These are phyloP conservation scores for Crypturellus tataupa DNA, from an alignment of 2,797 vertebrate species.

Conservation along the genomic window DNA sequence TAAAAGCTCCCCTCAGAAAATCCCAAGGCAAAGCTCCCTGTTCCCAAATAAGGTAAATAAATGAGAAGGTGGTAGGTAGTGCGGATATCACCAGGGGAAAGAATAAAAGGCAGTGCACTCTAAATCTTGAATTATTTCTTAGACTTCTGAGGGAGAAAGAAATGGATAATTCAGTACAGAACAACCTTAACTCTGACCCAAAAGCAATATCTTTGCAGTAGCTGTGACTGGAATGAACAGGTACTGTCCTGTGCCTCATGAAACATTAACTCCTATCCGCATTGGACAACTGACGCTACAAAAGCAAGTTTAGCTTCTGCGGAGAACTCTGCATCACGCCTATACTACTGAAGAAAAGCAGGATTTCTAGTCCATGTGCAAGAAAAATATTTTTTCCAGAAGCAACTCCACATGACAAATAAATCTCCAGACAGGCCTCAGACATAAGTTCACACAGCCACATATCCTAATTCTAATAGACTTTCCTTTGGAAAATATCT, in stretches of 20 bases:
- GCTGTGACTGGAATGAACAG: constrained; percentile 1
- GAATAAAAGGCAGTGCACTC: constrained; percentile 31
- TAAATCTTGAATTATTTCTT: constrained; percentile 33
- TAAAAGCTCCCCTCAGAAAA: constrained; percentile 1
- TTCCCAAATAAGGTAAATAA: constrained; percentile 34
- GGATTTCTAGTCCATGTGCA: not conserved
- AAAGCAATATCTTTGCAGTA: constrained; percentile 37
- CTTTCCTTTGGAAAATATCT: constrained; percentile 2
- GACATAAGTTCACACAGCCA: not conserved
- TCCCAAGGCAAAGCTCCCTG: not conserved
- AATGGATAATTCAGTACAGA: constrained; percentile 48
- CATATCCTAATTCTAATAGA: not conserved
- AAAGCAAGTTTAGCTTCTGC: constrained; percentile 27
- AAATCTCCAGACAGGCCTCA: not conserved
- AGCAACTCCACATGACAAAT: not conserved
- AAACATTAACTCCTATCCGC: constrained; percentile 49
- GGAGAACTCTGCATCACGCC: not conserved
- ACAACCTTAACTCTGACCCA: constrained; percentile 20
- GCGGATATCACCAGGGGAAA: not conserved
- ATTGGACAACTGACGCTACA: not conserved
- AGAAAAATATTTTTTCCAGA: not conserved
- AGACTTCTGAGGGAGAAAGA: constrained; percentile 10
- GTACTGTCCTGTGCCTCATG: constrained; percentile 6
- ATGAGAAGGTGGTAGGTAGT: constrained; percentile 17
- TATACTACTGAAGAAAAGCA: constrained; percentile 1